Percentiles rank a stretch among this genome's conserved stretches.
Conservation (phyloP, 2,113 vertebrate species). For the Paradisaea rubra region DNA sequence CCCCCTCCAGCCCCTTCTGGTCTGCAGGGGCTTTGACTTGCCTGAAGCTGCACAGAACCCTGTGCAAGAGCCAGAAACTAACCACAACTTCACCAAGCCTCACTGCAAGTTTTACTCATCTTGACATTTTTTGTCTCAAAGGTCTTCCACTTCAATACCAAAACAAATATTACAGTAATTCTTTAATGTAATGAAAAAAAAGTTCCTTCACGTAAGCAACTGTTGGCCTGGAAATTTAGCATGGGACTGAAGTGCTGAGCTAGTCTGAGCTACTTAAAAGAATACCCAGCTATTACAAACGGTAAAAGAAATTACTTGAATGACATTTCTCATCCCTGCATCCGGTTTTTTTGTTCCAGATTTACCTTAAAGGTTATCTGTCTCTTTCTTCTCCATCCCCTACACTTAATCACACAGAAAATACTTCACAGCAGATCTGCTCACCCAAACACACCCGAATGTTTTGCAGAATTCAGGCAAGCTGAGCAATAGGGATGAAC, state of each 20-base stretch:
- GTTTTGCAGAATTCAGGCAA: neutral
- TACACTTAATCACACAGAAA: neutral
- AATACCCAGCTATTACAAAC: neutral
- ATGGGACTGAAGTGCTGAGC: neutral
- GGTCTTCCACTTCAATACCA: neutral
- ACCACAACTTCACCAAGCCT: neutral
- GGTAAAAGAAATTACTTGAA: neutral
- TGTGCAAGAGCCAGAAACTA: neutral
- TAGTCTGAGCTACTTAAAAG: neutral
- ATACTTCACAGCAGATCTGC: neutral
- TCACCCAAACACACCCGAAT: neutral
- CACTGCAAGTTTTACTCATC: neutral
- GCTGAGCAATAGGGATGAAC: neutral
- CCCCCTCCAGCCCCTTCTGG: neutral
- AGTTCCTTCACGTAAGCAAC: neutral
- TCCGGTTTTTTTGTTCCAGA: neutral
- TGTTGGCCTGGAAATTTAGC: neutral
- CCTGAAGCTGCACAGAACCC: neutral
- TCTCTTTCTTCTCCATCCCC: neutral
- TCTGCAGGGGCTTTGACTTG: neutral
- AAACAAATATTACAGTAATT: neutral
- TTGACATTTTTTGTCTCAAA: neutral
- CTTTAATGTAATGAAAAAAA: neutral
- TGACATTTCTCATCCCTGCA: neutral
- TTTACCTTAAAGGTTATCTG: neutral